Percentiles rank a stretch among this genome's conserved stretches.
Conservation (phyloP, 2,113 vertebrate genomes). For the Platanista minor region DNA sequence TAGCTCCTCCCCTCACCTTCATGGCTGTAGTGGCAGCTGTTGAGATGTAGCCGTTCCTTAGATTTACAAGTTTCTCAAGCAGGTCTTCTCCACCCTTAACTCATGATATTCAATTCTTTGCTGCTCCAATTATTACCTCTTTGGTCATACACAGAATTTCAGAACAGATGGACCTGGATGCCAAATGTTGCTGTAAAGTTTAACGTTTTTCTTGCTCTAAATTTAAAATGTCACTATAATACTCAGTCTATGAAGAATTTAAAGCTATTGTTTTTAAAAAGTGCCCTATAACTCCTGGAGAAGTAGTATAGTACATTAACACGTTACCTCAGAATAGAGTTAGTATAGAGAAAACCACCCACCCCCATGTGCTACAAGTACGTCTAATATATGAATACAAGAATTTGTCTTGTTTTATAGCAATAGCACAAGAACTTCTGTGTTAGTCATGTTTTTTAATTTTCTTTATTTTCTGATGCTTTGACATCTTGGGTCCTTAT, state of each 20-base stretch:
- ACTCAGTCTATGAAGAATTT: background rate
- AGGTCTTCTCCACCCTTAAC: background rate
- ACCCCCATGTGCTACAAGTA: background rate
- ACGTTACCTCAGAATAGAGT: background rate
- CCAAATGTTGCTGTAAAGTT: background rate
- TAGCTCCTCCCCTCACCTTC: background rate
- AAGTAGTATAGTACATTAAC: background rate
- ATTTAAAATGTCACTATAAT: background rate
- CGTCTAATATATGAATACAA: background rate
- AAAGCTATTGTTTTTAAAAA: background rate
- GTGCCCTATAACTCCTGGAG: background rate
- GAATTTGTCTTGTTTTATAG: background rate
- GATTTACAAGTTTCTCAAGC: background rate
- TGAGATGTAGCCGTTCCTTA: background rate
- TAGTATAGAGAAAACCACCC: background rate
- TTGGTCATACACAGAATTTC: background rate
- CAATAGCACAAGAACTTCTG: background rate
- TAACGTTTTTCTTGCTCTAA: background rate
- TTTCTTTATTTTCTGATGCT: constrained; percentile 2
- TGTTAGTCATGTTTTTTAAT: background rate
- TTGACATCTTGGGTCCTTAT: background rate
- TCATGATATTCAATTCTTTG: background rate
- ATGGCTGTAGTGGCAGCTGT: background rate
- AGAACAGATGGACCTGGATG: background rate
- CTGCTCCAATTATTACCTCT: background rate